phyloP scores from a whole-genome alignment of 2,113 vertebrate genomes.

The Smithornis capensis region DNA sequence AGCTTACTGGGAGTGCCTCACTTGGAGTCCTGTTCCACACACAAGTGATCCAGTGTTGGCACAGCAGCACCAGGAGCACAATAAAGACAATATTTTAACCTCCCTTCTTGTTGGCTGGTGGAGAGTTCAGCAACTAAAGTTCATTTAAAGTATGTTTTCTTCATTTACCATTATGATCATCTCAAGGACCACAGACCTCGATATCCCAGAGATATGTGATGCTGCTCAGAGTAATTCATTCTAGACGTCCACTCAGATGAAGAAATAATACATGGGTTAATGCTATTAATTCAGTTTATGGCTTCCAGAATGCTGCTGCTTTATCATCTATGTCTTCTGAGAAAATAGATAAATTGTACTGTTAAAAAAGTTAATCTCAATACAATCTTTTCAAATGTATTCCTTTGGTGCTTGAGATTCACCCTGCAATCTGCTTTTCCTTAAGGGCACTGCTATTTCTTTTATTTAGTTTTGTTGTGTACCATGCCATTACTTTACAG shows the following conservation, averaged over 20 bases:
- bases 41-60: rapidly evolving
- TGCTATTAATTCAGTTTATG: background rate
- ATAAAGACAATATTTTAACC: background rate
- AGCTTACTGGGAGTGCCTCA: background rate
- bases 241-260: background rate
- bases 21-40: background rate
- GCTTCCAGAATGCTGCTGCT: background rate
- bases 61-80: background rate
- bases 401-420: background rate
- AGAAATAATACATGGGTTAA: background rate
- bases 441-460: background rate
- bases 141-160: background rate
- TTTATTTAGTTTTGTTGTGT: background rate
- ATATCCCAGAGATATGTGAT: background rate
- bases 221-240: background rate
- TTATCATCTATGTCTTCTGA: background rate
- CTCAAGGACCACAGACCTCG: background rate
- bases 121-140: background rate
- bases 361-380: background rate
- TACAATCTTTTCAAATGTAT: background rate
- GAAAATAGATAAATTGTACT: background rate
- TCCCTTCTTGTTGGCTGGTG: background rate
- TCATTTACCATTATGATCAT: background rate
- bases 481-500: background rate
- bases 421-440: background rate